A percentile compares a stretch with the other conserved stretches of the same genome.
phyloP scores from a whole-genome alignment of 2,113 vertebrate species.

The Ptilonorhynchus violaceus region DNA sequence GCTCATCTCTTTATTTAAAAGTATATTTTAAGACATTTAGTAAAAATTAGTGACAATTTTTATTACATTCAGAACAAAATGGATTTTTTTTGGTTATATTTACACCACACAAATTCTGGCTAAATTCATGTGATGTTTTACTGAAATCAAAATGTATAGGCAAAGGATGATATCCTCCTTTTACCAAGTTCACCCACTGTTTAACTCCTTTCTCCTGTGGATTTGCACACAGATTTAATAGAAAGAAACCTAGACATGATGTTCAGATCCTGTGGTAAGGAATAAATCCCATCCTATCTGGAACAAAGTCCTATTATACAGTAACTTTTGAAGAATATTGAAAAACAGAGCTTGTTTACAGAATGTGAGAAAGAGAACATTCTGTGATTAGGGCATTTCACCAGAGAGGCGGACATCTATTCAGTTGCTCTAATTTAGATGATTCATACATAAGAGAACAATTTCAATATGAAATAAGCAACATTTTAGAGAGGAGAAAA shows the following conservation, averaged over 20 bases:
- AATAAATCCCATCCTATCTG: background rate
- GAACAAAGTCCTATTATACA: background rate
- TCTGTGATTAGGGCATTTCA: background rate
- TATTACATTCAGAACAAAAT: background rate
- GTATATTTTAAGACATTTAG: background rate
- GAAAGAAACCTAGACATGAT: background rate
- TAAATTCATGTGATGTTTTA: background rate
- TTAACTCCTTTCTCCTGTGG: background rate
- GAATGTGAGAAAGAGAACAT: background rate
- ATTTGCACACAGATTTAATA: background rate
- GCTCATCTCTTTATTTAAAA: background rate
- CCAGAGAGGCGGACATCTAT: background rate
- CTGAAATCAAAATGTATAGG: background rate
- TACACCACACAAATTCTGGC: background rate
- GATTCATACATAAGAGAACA: background rate
- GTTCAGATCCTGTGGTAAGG: background rate
- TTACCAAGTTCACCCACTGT: background rate
- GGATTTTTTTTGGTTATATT: background rate
- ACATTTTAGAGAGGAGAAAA: background rate
- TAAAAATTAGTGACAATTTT: background rate
- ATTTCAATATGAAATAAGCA: background rate
- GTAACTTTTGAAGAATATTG: background rate
- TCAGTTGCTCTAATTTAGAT: constrained; percentile 3
- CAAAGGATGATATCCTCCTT: background rate
- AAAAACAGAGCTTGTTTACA: background rate